Evolutionary conservation across 2,113 vertebrate species (phyloP).

Genomic region (Stegostoma tigrinum): DNA sequence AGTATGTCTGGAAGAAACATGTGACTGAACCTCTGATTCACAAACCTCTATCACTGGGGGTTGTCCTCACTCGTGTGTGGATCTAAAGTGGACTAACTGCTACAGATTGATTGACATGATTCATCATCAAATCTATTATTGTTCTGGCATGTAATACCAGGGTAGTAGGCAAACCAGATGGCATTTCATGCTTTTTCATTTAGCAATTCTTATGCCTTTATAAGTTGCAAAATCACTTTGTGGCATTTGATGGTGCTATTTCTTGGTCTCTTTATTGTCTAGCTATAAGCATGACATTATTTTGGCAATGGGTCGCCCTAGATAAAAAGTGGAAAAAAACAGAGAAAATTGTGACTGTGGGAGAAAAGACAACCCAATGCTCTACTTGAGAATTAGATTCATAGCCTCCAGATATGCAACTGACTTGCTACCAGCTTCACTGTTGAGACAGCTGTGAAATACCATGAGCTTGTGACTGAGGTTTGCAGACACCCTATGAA

Average conservation of each 20-base stretch:
- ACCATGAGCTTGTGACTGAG: neutral
- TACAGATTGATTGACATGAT: slow-evolving; percentile 14
- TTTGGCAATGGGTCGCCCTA: neutral
- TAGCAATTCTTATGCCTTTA: neutral
- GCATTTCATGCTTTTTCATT: neutral
- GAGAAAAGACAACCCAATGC: slow-evolving; percentile 7
- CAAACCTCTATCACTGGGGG: neutral
- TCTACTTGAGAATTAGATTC: neutral
- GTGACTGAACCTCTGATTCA: neutral
- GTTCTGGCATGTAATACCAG: neutral
- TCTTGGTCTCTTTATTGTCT: neutral
- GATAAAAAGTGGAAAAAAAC: neutral
- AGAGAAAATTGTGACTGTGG: slow-evolving; percentile 8
- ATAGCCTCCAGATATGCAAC: neutral
- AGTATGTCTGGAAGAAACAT: neutral
- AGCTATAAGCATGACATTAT: neutral
- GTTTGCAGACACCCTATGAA: neutral
- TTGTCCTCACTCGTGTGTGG: neutral
- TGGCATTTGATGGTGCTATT: neutral
- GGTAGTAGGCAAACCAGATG: neutral
- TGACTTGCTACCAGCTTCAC: neutral
- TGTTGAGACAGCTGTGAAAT: slow-evolving; percentile 18
- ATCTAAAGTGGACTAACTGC: neutral
- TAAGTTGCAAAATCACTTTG: neutral
- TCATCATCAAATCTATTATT: neutral